Conservation (phyloP, 2,888 invertebrate genomes). For the Cheilosia grossa region DNA sequence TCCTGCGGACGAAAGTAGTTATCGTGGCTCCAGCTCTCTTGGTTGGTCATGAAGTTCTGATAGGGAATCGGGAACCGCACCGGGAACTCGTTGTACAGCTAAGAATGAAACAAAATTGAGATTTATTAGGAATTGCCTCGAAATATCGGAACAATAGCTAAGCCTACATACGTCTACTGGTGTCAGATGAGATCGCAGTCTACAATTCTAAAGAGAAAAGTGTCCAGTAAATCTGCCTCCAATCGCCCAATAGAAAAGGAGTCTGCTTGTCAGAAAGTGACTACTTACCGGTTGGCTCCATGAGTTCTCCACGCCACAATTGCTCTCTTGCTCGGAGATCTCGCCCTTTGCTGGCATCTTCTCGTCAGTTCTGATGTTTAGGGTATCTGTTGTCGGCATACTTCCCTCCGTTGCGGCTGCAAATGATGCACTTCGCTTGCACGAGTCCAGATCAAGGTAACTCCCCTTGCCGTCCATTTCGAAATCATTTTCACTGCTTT, state of each 20-base stretch:
- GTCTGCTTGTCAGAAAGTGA: not conserved
- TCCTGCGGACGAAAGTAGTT: constrained; percentile 81
- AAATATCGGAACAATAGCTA: not conserved
- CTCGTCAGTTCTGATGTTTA: constrained; percentile 93
- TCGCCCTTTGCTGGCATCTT: constrained; percentile 94
- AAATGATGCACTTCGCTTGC: constrained; percentile 81
- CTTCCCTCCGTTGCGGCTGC: constrained; percentile 82
- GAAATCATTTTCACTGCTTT: constrained; percentile 79
- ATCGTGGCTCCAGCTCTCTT: constrained; percentile 81
- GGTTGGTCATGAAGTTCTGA: constrained; percentile 75
- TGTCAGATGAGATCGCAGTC: constrained; percentile 19
- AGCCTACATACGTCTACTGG: constrained; percentile 22
- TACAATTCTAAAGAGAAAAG: constrained; percentile 31
- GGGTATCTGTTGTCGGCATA: constrained; percentile 81
- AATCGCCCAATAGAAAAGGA: not conserved
- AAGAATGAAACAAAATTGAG: not conserved
- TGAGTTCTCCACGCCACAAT: constrained; percentile 90
- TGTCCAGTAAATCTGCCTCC: constrained; percentile 20
- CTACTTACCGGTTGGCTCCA: constrained; percentile 87
- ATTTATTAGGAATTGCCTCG: not conserved
- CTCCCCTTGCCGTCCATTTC: constrained; percentile 81
- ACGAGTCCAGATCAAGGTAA: constrained; percentile 82
- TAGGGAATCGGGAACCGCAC: constrained; percentile 79
- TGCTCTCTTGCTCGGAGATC: constrained; percentile 93
- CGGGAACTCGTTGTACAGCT: constrained; percentile 82